Conservation (phyloP, 64 coral and sea anemone species). For the Montipora sp. region DNA sequence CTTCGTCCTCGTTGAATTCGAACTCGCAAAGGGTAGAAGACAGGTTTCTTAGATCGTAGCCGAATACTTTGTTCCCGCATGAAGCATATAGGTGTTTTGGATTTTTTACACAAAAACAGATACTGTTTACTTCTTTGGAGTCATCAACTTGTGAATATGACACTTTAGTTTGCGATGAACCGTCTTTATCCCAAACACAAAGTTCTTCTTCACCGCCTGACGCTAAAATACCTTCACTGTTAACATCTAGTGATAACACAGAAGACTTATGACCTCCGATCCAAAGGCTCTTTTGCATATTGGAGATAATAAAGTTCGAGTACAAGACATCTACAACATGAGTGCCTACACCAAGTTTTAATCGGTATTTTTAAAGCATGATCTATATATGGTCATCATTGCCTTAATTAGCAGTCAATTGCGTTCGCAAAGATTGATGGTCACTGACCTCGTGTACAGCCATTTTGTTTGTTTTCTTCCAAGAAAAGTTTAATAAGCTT, state of each 20-base stretch:
- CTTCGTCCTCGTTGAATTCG: conserved; percentile 90
- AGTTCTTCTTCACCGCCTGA: conserved; percentile 85
- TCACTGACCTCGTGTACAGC: not conserved
- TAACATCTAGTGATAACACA: conserved; percentile 78
- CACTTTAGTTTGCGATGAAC: conserved; percentile 62
- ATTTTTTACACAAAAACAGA: conserved; percentile 78
- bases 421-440: not conserved
- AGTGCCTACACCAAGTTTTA: too few relatives aligned
- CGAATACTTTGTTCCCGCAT: conserved; percentile 70
- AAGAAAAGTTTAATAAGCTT: not conserved
- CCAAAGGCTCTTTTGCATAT: conserved; percentile 72
- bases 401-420: not conserved
- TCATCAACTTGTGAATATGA: not conserved
- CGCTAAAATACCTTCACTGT: conserved; percentile 62
- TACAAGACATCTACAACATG: too few relatives aligned
- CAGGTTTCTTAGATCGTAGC: conserved; percentile 79
- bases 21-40: conserved; percentile 62
- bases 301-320: not conserved
- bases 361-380: too few relatives aligned
- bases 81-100: conserved; percentile 78
- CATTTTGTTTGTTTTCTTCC: not conserved
- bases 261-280: conserved; percentile 74
- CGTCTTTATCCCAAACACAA: conserved; percentile 82
- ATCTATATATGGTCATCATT: conserved; percentile 21
- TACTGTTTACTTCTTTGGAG: conserved; percentile 52